A percentile compares a stretch with the other conserved stretches of the same genome.
phyloP scores from a whole-genome alignment of 2,113 vertebrate species.

The Coreoperca whiteheadi region DNA sequence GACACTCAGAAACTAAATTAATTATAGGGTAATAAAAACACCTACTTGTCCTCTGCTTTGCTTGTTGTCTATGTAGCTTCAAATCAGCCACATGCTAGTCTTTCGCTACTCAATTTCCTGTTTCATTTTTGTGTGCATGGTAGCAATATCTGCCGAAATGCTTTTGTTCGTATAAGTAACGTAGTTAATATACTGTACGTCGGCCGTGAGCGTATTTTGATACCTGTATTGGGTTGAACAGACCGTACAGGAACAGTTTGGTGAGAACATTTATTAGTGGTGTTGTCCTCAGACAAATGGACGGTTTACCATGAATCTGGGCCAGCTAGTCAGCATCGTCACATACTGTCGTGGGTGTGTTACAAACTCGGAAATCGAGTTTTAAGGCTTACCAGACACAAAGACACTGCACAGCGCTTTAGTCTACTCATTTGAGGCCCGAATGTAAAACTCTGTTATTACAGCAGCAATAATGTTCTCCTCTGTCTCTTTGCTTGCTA shows the following conservation, averaged over 20 bases:
- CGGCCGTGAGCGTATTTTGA: too few species aligned
- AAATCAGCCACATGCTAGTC: background rate
- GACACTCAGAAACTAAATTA: background rate
- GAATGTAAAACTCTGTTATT: background rate
- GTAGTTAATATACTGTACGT: too few species aligned
- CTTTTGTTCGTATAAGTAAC: background rate
- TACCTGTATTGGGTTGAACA: too few species aligned
- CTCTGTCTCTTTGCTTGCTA: slow-evolving; percentile 1
- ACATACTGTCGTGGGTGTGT: background rate
- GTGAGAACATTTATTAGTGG: too few species aligned
- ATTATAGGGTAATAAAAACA: background rate
- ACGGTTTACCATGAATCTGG: background rate
- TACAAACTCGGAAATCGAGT: too few species aligned
- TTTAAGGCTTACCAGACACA: background rate
- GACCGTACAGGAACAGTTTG: background rate
- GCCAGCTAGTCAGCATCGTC: too few species aligned
- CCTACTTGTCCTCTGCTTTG: background rate
- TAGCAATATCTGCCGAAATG: background rate
- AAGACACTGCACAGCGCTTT: background rate
- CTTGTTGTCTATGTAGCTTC: background rate
- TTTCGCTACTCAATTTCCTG: too few species aligned
- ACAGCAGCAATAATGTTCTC: background rate
- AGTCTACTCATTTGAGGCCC: background rate
- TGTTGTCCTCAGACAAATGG: background rate
- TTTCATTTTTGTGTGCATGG: background rate